Conservation (phyloP, 2,797 vertebrate species). For the Microtus californicus region DNA sequence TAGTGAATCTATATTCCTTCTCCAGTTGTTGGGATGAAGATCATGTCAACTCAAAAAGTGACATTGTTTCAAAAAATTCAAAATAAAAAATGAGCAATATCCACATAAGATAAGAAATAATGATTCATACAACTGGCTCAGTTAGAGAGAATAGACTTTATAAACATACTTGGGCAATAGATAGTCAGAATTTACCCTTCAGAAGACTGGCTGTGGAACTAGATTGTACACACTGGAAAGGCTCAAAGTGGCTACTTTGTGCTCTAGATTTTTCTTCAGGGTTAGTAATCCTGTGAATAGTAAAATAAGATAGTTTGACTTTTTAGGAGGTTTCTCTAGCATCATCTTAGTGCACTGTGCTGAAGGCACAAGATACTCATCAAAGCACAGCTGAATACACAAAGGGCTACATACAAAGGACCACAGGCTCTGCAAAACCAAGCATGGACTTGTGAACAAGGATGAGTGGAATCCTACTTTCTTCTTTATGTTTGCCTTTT, state of each 20-base stretch:
- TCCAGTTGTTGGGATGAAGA: background rate
- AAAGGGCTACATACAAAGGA: background rate
- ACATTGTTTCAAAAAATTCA: background rate
- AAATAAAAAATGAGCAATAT: background rate
- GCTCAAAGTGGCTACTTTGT: background rate
- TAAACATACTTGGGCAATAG: background rate
- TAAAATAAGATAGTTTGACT: background rate
- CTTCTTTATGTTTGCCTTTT: background rate
- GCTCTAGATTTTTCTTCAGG: background rate
- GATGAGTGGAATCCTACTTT: background rate
- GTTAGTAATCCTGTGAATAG: background rate
- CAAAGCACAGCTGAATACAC: background rate
- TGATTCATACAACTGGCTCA: background rate
- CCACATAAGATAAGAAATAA: background rate
- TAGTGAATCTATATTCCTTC: background rate
- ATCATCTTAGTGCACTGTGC: background rate
- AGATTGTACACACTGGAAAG: conserved; percentile 7
- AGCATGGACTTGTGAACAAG: background rate
- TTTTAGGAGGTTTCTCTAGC: background rate
- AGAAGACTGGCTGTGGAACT: background rate
- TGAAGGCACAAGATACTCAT: background rate
- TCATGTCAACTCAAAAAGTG: background rate
- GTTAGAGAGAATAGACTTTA: background rate
- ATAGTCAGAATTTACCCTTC: background rate
- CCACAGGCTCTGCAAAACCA: accelerated